phyloP scores from a whole-genome alignment of 2,888 invertebrate species.

The Syrphus vitripennis region DNA sequence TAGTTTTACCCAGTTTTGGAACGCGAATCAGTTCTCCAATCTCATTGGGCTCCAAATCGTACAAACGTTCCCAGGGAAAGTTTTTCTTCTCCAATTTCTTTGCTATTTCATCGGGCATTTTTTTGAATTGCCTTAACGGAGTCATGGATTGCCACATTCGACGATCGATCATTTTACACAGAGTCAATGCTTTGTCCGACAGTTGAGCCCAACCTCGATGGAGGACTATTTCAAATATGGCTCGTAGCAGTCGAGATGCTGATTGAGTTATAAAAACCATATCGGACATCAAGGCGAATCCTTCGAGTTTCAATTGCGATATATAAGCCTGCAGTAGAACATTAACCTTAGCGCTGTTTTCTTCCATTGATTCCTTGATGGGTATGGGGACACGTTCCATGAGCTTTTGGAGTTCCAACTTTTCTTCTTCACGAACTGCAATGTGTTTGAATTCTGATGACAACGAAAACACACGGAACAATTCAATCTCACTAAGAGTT shows the following conservation, averaged over 20 bases:
- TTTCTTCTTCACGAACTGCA: slow-evolving; percentile 97
- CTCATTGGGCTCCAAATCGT: slow-evolving; percentile 98
- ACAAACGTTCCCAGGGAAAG: slow-evolving; percentile 95
- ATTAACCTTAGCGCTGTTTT: slow-evolving; percentile 96
- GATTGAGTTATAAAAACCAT: slow-evolving; percentile 99
- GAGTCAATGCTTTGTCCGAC: slow-evolving; percentile 95
- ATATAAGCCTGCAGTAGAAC: slow-evolving; percentile 98
- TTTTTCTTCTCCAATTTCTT: slow-evolving; percentile 99
- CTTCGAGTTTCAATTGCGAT: slow-evolving; percentile 98
- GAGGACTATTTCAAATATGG: slow-evolving; percentile 98
- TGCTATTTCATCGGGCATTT: slow-evolving; percentile 98
- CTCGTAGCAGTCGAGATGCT: slow-evolving; percentile 95
- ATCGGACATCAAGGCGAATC: slow-evolving; percentile 99
- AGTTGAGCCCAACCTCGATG: slow-evolving; percentile 97
- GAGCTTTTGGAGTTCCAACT: slow-evolving; percentile 96
- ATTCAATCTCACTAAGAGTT: slow-evolving; percentile 97
- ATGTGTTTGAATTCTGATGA: slow-evolving; percentile 97
- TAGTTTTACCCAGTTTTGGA: slow-evolving; percentile 88
- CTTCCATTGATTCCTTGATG: slow-evolving; percentile 99
- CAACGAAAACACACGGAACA: slow-evolving; percentile 98
- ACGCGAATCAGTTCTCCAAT: slow-evolving; percentile 89
- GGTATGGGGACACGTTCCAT: slow-evolving; percentile 97
- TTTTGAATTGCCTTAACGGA: slow-evolving; percentile 96
- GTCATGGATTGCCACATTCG: slow-evolving; percentile 99
- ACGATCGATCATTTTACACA: slow-evolving; percentile 99